Evolutionary conservation across 2,888 invertebrate genomes (phyloP).

Genomic region (Gastracanthus pulcherrimus): DNA sequence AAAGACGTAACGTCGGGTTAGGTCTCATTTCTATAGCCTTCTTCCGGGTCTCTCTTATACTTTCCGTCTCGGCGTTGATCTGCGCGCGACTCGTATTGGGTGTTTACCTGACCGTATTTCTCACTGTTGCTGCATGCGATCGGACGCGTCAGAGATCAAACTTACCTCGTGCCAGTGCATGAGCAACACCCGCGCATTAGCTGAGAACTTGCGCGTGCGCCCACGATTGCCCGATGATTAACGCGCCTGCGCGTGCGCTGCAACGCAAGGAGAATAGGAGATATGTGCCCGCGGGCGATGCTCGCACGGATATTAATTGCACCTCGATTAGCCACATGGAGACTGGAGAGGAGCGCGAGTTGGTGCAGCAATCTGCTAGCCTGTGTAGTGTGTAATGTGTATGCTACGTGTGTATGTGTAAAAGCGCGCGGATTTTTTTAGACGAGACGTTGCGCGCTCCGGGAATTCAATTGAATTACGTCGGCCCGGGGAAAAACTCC

Average conservation of each 20-base stretch:
- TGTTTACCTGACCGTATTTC: background rate
- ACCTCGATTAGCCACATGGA: background rate
- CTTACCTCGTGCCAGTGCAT: no score
- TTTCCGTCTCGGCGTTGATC: no score
- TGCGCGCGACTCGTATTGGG: background rate
- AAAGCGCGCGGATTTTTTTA: background rate
- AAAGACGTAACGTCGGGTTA: no score
- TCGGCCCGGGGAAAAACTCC: no score
- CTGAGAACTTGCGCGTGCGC: background rate
- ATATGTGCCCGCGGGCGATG: background rate
- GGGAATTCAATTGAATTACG: slow-evolving; percentile 22
- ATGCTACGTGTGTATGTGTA: background rate
- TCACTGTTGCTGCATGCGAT: no score
- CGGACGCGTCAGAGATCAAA: no score
- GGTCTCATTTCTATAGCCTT: no score
- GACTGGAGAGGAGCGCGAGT: no score
- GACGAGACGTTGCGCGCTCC: background rate
- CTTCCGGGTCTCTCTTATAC: slow-evolving; percentile 29
- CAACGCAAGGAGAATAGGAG: no score
- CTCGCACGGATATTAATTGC: slow-evolving; percentile 33
- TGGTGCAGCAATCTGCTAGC: no score
- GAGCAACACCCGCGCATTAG: slow-evolving; percentile 13
- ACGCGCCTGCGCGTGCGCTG: background rate
- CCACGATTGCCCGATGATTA: background rate
- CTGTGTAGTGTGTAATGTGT: no score